Evolutionary conservation across 1,140 invertebrate species (phyloP).

Genomic region (Pollicipes pollicipes): DNA sequence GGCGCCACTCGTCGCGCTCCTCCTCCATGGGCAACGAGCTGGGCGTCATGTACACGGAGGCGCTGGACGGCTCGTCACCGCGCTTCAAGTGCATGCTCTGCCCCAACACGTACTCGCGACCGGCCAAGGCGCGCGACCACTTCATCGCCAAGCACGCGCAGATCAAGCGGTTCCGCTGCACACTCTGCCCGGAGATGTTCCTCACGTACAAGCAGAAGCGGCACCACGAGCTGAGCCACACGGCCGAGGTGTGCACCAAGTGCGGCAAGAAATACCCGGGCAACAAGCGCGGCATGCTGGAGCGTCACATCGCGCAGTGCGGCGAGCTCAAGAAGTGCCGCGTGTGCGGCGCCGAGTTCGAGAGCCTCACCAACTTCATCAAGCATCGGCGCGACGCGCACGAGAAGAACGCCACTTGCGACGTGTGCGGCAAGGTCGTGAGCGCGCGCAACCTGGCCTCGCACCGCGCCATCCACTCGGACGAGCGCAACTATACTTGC

Average conservation of each 20-base stretch:
- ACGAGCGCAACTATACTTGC: conserved; percentile 3
- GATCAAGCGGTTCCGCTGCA: background rate
- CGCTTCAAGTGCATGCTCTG: conserved; percentile 1
- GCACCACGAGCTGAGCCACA: conserved; percentile 3
- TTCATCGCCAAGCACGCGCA: conserved; percentile 5
- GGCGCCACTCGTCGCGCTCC: background rate
- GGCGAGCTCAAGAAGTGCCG: background rate
- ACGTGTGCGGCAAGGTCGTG: conserved; percentile 2
- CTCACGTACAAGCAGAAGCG: conserved; percentile 6
- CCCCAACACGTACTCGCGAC: background rate
- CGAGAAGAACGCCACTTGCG: background rate
- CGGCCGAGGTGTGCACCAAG: conserved; percentile 1
- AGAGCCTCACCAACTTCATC: background rate
- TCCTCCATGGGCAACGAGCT: background rate
- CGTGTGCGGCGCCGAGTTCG: background rate
- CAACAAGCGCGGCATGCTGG: conserved; percentile 2
- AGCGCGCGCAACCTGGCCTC: conserved; percentile 2
- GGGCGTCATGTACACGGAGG: background rate
- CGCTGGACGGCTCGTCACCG: background rate
- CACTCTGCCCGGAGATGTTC: background rate
- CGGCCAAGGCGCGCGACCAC: conserved; percentile 2
- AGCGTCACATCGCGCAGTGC: background rate
- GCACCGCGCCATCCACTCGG: conserved; percentile 4
- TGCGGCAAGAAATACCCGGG: conserved; percentile 4
- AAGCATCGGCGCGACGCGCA: background rate